Percentiles rank a stretch among this genome's conserved stretches.
These are phyloP conservation scores for Dufourea novaeangliae DNA, from an alignment of 1,140 invertebrate genomes.

Conservation along the genomic window DNA sequence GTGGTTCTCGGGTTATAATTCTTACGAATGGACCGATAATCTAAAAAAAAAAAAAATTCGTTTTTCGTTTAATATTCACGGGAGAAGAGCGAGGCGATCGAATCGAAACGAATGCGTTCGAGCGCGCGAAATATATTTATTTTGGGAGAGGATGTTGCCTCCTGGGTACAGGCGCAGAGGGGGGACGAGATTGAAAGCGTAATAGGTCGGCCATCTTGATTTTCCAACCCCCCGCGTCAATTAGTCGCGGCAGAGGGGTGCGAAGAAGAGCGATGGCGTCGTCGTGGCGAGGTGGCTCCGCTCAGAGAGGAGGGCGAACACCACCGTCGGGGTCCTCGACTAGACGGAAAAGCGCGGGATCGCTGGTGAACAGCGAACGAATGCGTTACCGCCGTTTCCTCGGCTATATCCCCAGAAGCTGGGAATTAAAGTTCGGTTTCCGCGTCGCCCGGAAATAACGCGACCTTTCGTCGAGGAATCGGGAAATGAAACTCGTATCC, in stretches of 20 bases:
- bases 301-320: too few relatives aligned
- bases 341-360: slow-evolving; percentile 37
- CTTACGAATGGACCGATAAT: too few relatives aligned
- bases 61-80: too few relatives aligned
- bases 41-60: too few relatives aligned
- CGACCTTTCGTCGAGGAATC: slow-evolving; percentile 54
- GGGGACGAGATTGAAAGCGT: slow-evolving; percentile 77
- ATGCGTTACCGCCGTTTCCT: slow-evolving; percentile 35
- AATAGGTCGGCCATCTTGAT: slow-evolving; percentile 80
- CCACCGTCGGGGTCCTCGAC: neutral
- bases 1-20: too few relatives aligned
- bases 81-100: slow-evolving; percentile 24
- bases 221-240: slow-evolving; percentile 75
- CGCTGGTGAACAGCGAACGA: slow-evolving; percentile 35
- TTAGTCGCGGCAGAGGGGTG: slow-evolving; percentile 76
- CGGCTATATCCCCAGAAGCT: slow-evolving; percentile 19
- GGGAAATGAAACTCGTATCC: slow-evolving; percentile 66
- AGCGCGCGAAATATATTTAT: slow-evolving; percentile 61
- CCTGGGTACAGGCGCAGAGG: slow-evolving; percentile 51
- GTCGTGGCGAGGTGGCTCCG: slow-evolving; percentile 56
- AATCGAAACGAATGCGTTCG: slow-evolving; percentile 23
- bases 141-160: slow-evolving; percentile 59
- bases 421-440: slow-evolving; percentile 64
- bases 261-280: slow-evolving; percentile 77
- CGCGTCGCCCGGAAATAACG: slow-evolving; percentile 63